Base-by-base conservation (phyloP, 2,113 vertebrate genomes). In the Salvelinus sp. region DNA sequence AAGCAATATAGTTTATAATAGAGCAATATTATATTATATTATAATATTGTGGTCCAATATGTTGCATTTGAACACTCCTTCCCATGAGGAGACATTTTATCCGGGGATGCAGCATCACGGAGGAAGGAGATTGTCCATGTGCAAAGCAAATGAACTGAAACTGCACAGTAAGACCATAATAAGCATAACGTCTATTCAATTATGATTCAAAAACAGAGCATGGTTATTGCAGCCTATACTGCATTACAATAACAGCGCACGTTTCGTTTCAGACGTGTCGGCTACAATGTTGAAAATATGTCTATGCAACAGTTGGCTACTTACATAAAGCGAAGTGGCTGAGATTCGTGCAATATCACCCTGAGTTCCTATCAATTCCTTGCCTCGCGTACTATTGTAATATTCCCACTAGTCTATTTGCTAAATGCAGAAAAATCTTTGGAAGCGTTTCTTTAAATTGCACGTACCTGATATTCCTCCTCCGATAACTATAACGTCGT, bases 381-480 rank as follows among this genome's bases (percentile, higher is more conserved):
- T 18, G 5, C 9, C 65, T 33, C 16, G 30, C 30, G 18, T n/a
- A 16, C 6, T n/a, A 38, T 44, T 44, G 38, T 44, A 44, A 44
- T 54, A 54, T 54, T 5, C 16, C 50, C 50, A 6, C 12, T 54
- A 38, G 25, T 33, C 30, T 68, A 38, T 6, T 68, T 2, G 14
- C 16, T 33, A 18, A n/a, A 7, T 68, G 9, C 18, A 68, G 30
- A 10, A 38, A 22, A 3, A 20, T 33, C 28, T n/a, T 44, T 18
- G 16, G 30, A 68, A n/a, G 23, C 79, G 50, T 2, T n/a, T 0
- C 16, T 33, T 50, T 47, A 6, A 5, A 62, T 63, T 0, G 66
- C 25, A 90, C 95, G 88, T 77, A 98, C 97, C 97, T 93, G 97
- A 98, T 83, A 98, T 95, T 73, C 97, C 96, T 77, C 92, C 96